Percentiles rank a stretch among this genome's conserved stretches.
Conservation (phyloP, 2,113 vertebrate genomes). For the Ifrita kowaldi region DNA sequence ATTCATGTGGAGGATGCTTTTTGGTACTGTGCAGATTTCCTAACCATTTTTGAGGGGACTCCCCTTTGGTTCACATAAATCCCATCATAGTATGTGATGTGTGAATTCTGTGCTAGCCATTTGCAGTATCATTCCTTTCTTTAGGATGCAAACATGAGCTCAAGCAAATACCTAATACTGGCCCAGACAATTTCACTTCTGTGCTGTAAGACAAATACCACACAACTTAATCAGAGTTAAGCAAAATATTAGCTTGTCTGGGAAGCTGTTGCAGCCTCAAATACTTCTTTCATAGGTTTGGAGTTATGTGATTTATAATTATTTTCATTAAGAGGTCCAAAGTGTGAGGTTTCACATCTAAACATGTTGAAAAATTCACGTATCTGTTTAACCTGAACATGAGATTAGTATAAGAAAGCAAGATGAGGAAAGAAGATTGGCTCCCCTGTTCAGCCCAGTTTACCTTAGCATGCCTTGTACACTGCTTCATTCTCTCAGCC, state of each 20-base stretch:
- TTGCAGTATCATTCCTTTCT: not conserved
- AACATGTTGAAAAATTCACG: not conserved
- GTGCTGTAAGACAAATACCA: not conserved
- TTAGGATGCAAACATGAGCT: not conserved
- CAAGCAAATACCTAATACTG: not conserved
- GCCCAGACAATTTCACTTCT: not conserved
- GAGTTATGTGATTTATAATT: not conserved
- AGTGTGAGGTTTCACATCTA: not conserved
- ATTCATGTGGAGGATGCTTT: not conserved
- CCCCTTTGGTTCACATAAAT: not conserved
- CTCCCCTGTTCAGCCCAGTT: not conserved
- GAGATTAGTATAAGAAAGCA: not conserved
- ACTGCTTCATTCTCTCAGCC: not conserved
- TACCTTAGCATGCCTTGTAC: not conserved
- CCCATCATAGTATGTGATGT: not conserved
- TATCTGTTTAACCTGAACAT: not conserved
- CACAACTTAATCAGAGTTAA: not conserved
- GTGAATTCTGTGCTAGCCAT: not conserved
- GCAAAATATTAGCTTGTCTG: not conserved
- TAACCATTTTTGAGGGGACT: not conserved
- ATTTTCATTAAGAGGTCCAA: not conserved
- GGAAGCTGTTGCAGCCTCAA: not conserved
- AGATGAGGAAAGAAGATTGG: not conserved
- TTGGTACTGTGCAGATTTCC: not conserved
- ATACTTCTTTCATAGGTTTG: not conserved